Percentiles rank a stretch among this genome's conserved stretches.
phyloP scores from a whole-genome alignment of 2,113 vertebrate genomes.

The Podarcis muralis region DNA sequence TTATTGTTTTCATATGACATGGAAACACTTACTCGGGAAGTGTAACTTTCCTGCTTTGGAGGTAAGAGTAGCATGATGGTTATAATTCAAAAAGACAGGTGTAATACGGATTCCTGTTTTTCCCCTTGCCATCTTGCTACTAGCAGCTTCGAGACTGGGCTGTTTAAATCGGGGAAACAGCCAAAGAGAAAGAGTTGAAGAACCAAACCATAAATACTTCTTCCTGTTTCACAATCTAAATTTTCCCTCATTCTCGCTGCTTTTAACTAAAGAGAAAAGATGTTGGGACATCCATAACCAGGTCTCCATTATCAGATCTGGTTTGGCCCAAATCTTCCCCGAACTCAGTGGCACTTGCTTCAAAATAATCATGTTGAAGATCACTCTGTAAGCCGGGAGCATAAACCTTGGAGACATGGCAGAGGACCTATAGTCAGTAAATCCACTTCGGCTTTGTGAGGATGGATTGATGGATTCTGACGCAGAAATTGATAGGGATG shows the following conservation, averaged over 20 bases:
- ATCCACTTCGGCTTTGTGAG: neutral
- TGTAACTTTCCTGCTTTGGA: neutral
- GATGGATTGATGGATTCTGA: neutral
- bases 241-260: neutral
- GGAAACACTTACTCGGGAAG: neutral
- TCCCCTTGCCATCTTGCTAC: too few relatives aligned
- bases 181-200: neutral
- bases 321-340: neutral
- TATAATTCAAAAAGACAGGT: neutral
- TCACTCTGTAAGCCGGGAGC: neutral
- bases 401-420: neutral
- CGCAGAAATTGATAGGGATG: neutral
- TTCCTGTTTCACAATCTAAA: neutral
- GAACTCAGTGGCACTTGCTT: neutral
- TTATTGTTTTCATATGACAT: neutral
- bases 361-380: neutral
- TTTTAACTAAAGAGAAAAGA: neutral
- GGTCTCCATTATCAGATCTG: neutral
- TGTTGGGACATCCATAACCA: neutral
- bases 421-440: neutral
- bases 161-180: neutral
- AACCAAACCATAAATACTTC: neutral
- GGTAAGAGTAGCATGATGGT: neutral
- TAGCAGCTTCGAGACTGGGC: neutral
- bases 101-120: neutral